These are phyloP conservation scores for Trachelus tabidus DNA, from an alignment of 2,888 invertebrate genomes.

Conservation along the genomic window DNA sequence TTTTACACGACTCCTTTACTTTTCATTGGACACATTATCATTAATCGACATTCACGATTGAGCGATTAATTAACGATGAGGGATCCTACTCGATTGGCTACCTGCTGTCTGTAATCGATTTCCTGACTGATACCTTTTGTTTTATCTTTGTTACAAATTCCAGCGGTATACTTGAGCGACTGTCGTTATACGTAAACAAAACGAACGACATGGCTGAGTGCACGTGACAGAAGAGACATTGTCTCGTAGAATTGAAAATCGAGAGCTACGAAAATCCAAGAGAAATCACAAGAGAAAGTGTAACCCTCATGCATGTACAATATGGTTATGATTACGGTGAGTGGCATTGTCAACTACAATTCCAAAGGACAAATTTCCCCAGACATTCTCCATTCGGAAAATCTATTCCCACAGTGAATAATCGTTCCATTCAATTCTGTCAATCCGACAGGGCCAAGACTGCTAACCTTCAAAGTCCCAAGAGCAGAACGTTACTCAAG, in stretches of 20 bases:
- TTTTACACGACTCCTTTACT: neutral
- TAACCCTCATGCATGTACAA: neutral
- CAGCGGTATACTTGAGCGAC: neutral
- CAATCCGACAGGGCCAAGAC: neutral
- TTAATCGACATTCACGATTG: neutral
- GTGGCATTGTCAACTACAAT: neutral
- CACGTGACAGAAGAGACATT: neutral
- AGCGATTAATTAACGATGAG: neutral
- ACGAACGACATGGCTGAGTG: neutral
- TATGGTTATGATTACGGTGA: neutral
- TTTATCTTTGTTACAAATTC: neutral
- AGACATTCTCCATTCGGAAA: neutral
- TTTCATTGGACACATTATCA: neutral
- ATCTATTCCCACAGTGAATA: neutral
- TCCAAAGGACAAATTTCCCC: neutral
- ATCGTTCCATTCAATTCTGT: neutral
- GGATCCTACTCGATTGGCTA: neutral
- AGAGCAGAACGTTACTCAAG: neutral
- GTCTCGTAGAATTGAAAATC: neutral
- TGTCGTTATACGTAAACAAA: neutral
- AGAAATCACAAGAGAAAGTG: neutral
- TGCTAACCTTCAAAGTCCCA: neutral
- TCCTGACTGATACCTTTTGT: neutral
- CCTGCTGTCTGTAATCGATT: neutral
- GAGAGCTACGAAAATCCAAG: neutral